These are phyloP conservation scores for Apolygus lucorum DNA, from an alignment of 1,140 invertebrate genomes.

Conservation along the genomic window DNA sequence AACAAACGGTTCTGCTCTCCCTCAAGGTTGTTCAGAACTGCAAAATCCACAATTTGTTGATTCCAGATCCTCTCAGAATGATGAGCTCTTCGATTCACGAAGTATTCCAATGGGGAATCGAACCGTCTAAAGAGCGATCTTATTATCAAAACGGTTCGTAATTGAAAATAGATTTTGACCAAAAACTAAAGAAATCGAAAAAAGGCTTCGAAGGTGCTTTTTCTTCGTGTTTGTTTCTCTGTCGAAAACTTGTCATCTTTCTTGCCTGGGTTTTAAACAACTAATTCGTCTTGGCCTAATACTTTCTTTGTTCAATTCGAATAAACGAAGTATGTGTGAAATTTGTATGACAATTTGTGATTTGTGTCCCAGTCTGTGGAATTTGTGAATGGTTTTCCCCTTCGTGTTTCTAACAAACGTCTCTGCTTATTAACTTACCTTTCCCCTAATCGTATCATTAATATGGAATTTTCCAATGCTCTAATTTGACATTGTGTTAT, in stretches of 20 bases:
- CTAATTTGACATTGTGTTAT: background rate
- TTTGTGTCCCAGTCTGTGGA: background rate
- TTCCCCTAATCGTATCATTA: too few species aligned
- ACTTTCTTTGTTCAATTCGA: background rate
- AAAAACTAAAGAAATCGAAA: background rate
- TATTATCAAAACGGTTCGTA: conserved; percentile 14
- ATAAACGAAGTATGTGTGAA: too few species aligned
- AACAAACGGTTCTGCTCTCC: background rate
- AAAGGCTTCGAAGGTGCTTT: background rate
- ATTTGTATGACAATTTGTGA: background rate
- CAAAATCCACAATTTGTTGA: conserved; percentile 32
- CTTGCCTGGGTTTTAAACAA: conserved; percentile 10
- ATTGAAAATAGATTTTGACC: background rate
- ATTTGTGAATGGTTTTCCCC: background rate
- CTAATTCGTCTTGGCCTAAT: background rate
- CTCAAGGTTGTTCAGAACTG: background rate
- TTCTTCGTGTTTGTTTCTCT: background rate
- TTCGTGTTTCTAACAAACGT: background rate
- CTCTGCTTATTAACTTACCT: background rate
- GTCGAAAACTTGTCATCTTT: background rate
- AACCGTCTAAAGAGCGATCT: conserved; percentile 39
- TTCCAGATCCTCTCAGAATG: conserved; percentile 54
- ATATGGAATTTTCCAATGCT: conserved; percentile 16
- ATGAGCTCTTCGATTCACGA: conserved; percentile 67
- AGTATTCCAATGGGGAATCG: conserved; percentile 60